Percentiles rank a stretch among this genome's conserved stretches.
These are phyloP conservation scores for Harpegnathos saltator DNA, from an alignment of 1,140 invertebrate genomes.

Conservation along the genomic window DNA sequence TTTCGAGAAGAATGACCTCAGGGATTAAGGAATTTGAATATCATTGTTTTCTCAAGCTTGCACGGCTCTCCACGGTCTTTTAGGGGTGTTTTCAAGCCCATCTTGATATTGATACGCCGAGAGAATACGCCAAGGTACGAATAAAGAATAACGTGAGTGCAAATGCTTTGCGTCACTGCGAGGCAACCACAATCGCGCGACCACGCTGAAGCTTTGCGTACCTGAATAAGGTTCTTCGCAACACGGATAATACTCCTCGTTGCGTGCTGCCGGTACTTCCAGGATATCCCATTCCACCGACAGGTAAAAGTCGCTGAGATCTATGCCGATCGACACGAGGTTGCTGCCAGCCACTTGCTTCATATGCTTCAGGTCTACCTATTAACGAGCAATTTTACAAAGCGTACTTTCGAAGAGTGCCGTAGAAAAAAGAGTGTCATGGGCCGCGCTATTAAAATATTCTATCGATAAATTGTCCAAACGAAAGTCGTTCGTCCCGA, in stretches of 20 bases:
- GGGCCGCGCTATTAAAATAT: not conserved
- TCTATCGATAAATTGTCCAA: not conserved
- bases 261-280: slow-evolving; percentile 95
- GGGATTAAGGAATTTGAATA: too few relatives aligned
- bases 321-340: slow-evolving; percentile 94
- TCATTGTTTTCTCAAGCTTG: too few relatives aligned
- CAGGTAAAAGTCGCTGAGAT: slow-evolving; percentile 97
- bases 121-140: too few relatives aligned
- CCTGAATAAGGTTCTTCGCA: slow-evolving; percentile 93
- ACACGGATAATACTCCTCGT: slow-evolving; percentile 97
- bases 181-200: too few relatives aligned
- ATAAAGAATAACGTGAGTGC: too few relatives aligned
- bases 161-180: too few relatives aligned
- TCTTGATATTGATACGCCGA: too few relatives aligned
- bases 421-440: not conserved
- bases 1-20: too few relatives aligned
- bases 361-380: slow-evolving; percentile 95
- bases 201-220: slow-evolving; percentile 78
- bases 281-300: slow-evolving; percentile 99
- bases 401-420: slow-evolving; percentile 25
- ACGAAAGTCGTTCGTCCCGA: too few relatives aligned
- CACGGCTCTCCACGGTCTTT: too few relatives aligned
- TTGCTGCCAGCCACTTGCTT: slow-evolving; percentile 93
- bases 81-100: too few relatives aligned
- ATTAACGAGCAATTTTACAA: slow-evolving; percentile 65